phyloP scores from a whole-genome alignment of 2,888 invertebrate genomes.

The Carcina quercana region DNA sequence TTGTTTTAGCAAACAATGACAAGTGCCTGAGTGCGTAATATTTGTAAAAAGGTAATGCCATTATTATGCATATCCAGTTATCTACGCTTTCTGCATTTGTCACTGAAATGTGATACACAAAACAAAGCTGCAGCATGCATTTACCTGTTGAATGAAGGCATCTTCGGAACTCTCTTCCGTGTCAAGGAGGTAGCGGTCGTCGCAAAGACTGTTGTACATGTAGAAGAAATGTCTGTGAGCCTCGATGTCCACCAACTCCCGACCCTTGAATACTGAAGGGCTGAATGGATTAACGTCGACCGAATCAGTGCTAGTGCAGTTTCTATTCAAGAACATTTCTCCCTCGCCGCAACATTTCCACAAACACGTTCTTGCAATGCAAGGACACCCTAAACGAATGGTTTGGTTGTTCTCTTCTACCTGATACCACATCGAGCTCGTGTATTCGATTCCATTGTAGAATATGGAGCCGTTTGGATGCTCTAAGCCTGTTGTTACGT shows the following conservation, averaged over 20 bases:
- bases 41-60: too few relatives aligned
- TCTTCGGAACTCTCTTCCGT: slow-evolving; percentile 27
- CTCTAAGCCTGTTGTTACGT: slow-evolving; percentile 41
- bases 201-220: slow-evolving; percentile 36
- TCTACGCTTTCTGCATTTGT: too few relatives aligned
- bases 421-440: slow-evolving; percentile 41
- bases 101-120: too few relatives aligned
- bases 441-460: slow-evolving; percentile 42
- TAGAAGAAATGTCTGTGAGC: slow-evolving; percentile 48
- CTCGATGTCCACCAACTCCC: slow-evolving; percentile 22
- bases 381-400: slow-evolving; percentile 46
- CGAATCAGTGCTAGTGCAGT: slow-evolving; percentile 31
- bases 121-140: too few relatives aligned
- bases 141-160: slow-evolving; percentile 55
- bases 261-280: slow-evolving; percentile 45
- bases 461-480: slow-evolving; percentile 42
- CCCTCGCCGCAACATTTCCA: slow-evolving; percentile 49
- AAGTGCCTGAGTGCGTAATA: too few relatives aligned
- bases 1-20: too few relatives aligned
- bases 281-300: slow-evolving; percentile 41
- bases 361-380: slow-evolving; percentile 44
- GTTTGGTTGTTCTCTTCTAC: slow-evolving; percentile 27
- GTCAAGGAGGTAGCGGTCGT: slow-evolving; percentile 44
- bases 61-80: too few relatives aligned
- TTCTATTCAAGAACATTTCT: slow-evolving; percentile 29